Conservation (phyloP, 2,113 vertebrate species). For the Rhizomys pruinosus region DNA sequence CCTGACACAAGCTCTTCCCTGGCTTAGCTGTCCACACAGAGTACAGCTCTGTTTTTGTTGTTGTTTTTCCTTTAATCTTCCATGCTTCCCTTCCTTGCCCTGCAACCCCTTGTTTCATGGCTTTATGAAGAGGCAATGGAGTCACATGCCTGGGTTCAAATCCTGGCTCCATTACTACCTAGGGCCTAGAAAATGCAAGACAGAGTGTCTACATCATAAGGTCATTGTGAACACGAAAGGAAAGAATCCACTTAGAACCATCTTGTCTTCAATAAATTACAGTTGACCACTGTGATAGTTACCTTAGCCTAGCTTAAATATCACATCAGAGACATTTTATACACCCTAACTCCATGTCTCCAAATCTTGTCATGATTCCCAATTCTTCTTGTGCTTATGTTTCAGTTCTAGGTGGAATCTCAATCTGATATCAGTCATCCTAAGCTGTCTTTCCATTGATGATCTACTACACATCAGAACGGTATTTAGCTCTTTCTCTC, state of each 20-base stretch:
- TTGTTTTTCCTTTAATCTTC: background rate
- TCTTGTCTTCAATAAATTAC: background rate
- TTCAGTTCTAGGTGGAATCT: background rate
- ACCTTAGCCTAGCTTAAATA: conserved; percentile 18
- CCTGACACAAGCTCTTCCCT: background rate
- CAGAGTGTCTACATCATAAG: background rate
- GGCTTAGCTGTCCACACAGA: no score
- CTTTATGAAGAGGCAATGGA: background rate
- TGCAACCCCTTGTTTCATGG: background rate
- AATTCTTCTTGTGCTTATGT: background rate
- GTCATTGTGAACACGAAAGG: background rate
- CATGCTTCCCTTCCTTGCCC: background rate
- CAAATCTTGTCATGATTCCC: conserved; percentile 30
- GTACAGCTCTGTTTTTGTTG: background rate
- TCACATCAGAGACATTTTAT: background rate
- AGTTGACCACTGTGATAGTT: background rate
- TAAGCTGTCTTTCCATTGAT: background rate
- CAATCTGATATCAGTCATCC: background rate
- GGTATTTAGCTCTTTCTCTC: conserved; percentile 5
- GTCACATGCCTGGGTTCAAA: background rate
- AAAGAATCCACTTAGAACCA: background rate
- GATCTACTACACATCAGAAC: background rate
- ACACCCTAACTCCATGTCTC: background rate
- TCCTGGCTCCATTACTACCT: background rate
- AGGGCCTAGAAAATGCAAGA: background rate